Evolutionary conservation across 2,113 vertebrate genomes (phyloP), one percentile per base, ranked within the genome.

Genomic region (Otolemur garnettii): DNA sequence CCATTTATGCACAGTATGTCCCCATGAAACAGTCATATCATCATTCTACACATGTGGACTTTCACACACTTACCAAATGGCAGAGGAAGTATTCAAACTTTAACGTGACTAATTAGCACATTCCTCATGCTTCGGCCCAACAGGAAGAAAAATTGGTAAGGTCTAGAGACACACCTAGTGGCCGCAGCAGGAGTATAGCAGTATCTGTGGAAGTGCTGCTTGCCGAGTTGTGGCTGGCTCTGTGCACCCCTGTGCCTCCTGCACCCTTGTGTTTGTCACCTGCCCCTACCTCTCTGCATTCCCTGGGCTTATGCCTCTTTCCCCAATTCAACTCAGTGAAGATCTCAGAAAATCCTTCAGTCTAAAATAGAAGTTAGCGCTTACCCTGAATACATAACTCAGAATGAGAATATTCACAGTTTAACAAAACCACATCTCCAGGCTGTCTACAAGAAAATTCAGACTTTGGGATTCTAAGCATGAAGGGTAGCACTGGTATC

Each of bases 361-460:
- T 75, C 71, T 42, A 72, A 87, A 87, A 68, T 13, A 64, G n/a
- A 87, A 82, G 53, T 38, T 14, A 64, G 77, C 33, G 4, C 33
- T 21, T 50, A 87, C 60, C 64, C 79, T 92, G 62, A 91, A 26
- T 24, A 78, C 2, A 55, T n/a, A 75, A 60, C 18, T 13, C 69
- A 79, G 86, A 50, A 59, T 30, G 30, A 87, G 33, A 92, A 71
- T 79, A 92, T 71, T 75, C 84, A n/a, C 35, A 1, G 2, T 59
- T 45, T 87, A 77, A 77, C 35, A 95, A 92, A 96, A 91, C 21
- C 21, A 5, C 53, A 64, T 84, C n/a, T 42, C 62, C 26, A 83
- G 42, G 7, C 22, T 59, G 9, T 80, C 38, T 38, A 53, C 83
- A 87, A 87, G 79, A 95, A 92, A 93, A 84, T 90, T 64, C 55